Evolutionary conservation across 2,888 invertebrate genomes (phyloP), one percentile per base, ranked within the genome.

Genomic region (Gastracanthus pulcherrimus): DNA sequence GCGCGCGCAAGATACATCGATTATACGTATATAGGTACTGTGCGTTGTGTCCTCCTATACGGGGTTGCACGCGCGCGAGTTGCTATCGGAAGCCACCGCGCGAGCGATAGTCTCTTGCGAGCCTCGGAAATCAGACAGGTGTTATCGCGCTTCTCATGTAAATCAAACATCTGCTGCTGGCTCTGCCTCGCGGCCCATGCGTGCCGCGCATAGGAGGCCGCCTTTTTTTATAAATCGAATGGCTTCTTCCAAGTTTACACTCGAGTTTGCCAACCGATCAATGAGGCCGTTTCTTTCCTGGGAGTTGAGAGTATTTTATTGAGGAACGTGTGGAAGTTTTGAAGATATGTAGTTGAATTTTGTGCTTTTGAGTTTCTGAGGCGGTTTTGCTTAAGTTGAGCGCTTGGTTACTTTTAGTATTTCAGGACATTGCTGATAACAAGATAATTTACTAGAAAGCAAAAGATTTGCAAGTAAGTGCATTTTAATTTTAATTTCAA

Each of bases 131-230:
- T 70, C 51, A 51, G 75, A 66, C 75, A 75, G 75, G 75, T 77
- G 77, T 70, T 70, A 76, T 76, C 64, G 38, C 38, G 41, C 19
- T 41, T 69, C 60, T 62, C 70, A 29, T 77, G 62, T 70, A 41
- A 70, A 77, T 48, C 48, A 62, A 62, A 77, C 48, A 70, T 48
- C 62, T 70, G 48, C 64, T n/a, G 7, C n/a, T 2, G 13, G 51
- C 34, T 19, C 11, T 45, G 36, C 26, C n/a, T 38, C 38, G 38
- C 38, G 38, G 1, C 34, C 5, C 11, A 26, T 55, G 3, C 9
- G n/a, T 16, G 2, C 19, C n/a, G 19, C 34, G 41, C 6, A n/a
- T n/a, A 55, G 11, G 45, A 45, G n/a, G 13, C 13, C 13, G 16
- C 45, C 16, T 41, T 13, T 45, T 45, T 45, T 13, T 45, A 45